These are phyloP conservation scores for Anabas testudineus DNA, from an alignment of 2,797 vertebrate species.

Conservation along the genomic window DNA sequence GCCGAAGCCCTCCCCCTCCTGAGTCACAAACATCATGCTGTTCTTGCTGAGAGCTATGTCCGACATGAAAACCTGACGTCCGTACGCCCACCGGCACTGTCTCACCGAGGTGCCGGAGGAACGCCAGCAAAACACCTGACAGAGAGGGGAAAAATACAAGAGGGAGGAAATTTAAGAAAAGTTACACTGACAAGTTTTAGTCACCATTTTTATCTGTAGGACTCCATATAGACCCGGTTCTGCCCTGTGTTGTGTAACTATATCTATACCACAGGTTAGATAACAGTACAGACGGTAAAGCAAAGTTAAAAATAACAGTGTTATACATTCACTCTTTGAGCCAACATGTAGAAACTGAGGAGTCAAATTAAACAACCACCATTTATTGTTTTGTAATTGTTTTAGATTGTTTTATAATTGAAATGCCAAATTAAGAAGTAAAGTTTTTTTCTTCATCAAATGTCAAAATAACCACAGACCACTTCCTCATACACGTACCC, in stretches of 20 bases:
- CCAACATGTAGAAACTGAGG: conserved; percentile 6
- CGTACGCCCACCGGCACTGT: conserved; percentile 95
- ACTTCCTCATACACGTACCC: conserved; percentile 81
- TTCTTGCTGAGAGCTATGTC: conserved; percentile 93
- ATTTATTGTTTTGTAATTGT: conserved; percentile 1
- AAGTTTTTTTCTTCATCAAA: not conserved
- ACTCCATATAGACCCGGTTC: conserved; percentile 22
- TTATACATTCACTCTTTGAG: not conserved
- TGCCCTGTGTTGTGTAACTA: conserved; percentile 43
- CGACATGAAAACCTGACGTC: conserved; percentile 94
- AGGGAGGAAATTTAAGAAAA: conserved; percentile 20
- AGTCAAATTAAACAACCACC: conserved; percentile 10
- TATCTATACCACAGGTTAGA: conserved; percentile 45
- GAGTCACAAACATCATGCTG: conserved; percentile 94
- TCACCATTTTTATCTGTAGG: conserved; percentile 50
- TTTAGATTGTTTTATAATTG: too few relatives aligned
- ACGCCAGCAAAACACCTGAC: conserved; percentile 95
- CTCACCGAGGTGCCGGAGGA: conserved; percentile 88
- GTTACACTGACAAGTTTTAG: conserved; percentile 46
- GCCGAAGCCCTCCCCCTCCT: conserved; percentile 95
- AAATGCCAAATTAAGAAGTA: not conserved
- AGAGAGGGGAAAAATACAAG: conserved; percentile 25
- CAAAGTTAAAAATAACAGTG: conserved; percentile 38
- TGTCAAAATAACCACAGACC: not conserved
- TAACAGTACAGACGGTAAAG: conserved; percentile 34